Evolutionary conservation across 2,888 invertebrate species (phyloP).

Genomic region (Vanessa cardui): DNA sequence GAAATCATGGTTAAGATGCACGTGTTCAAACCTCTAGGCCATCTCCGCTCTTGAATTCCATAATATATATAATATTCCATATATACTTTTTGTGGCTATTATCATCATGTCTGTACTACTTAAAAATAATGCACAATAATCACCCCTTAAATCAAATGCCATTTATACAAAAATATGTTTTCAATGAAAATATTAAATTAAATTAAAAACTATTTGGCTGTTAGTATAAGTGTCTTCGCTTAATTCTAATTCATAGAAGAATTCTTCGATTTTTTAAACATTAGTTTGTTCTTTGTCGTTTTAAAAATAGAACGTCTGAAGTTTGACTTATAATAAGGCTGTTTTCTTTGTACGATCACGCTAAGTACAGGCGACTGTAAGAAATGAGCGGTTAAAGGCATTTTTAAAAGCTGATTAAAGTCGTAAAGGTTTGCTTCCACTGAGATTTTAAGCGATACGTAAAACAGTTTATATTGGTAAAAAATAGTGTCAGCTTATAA

Average conservation of each 20-base stretch:
- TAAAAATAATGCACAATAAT: too few species aligned
- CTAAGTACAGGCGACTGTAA: slow-evolving; percentile 20
- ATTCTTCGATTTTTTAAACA: neutral
- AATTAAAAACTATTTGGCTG: neutral
- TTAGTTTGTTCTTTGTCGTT: slow-evolving; percentile 18
- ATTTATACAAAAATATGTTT: neutral
- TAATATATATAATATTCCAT: too few species aligned
- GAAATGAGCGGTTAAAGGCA: slow-evolving; percentile 19
- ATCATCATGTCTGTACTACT: too few species aligned
- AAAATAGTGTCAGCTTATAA: neutral
- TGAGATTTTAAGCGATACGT: neutral
- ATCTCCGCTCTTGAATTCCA: too few species aligned
- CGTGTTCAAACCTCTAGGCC: too few species aligned
- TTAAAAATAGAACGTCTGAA: slow-evolving; percentile 23
- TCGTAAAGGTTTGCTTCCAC: slow-evolving; percentile 5
- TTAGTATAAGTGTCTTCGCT: slow-evolving; percentile 9
- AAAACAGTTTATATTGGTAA: too few species aligned
- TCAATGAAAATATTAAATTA: neutral
- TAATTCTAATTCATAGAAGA: neutral
- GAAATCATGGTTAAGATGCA: too few species aligned
- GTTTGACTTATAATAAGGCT: slow-evolving; percentile 34
- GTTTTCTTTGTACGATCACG: slow-evolving; percentile 36
- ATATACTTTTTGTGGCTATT: too few species aligned
- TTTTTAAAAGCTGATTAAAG: slow-evolving; percentile 23
- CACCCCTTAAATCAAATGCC: too few species aligned